Evolutionary conservation across 2,113 vertebrate genomes (phyloP), one percentile per base, ranked within the genome.

Genomic region (Sinocyclocheilus anshuiensis): DNA sequence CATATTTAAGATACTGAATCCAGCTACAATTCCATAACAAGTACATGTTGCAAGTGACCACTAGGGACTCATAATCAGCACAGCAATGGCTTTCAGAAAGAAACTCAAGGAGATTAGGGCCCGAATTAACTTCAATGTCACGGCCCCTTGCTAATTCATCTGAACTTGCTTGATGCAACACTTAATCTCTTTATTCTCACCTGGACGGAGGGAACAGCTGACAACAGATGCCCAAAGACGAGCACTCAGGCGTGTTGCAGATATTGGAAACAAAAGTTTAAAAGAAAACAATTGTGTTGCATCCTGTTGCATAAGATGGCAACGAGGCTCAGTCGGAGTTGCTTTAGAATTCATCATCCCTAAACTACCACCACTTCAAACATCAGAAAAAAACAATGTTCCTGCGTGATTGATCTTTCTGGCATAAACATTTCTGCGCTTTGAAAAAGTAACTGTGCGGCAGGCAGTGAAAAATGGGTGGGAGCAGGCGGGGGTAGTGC

Each of bases 311-410:
- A 86, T 91, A 89, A 91, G 90, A 89, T 88, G 87, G 84, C 67
- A 85, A 61, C 74, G 69, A 50, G 80, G 67, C 81, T 80, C 85
- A 72, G 87, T 90, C 76, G 72, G 81, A 87, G 87, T 90, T 90
- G 86, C 90, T 87, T 84, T 85, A 87, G 89, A 87, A 90, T 91
- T 89, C 90, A 89, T 89, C 89, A 89, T 90, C 86, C 89, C 84
- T 86, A 84, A 88, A 90, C 89, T 88, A 83, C 87, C 84, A 87
- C 71, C 86, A 84, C 89, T 89, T 91, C 90, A 91, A 89, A 91
- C 84, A 75, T 87, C 78, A 85, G 84, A 86, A 88, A 87, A 29
- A 90, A 87, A 89, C 81, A 89, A 88, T 86, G 84, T 86, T 89
- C 82, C 72, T 87, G 67, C 48, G 48, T 86, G 86, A 87, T 89